Base-by-base conservation (phyloP, 2,797 vertebrate genomes). In the Buceros bicornis region DNA sequence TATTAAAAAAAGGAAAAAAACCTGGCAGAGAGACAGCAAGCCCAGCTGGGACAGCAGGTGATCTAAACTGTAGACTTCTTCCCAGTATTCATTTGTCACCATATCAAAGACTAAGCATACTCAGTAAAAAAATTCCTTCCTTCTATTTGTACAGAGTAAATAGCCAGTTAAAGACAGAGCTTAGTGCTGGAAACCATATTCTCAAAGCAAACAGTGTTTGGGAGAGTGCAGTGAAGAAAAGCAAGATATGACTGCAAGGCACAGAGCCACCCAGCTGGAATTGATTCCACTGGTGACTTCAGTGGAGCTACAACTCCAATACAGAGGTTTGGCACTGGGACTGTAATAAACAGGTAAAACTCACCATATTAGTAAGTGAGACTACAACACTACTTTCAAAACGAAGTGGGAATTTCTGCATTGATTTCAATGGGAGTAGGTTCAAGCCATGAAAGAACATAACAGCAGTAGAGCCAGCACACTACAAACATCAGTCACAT, bases 11-110 rank as follows among this genome's bases (percentile, higher is more conserved):
- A 57, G 56, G 16, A 43, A 33, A 29, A 1, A 2, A 26, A 40
- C 4, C 82, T 97, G 94, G 89, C 91, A 89, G 20, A 31, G 0
- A 10, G 40, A 66, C 67, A 92, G 83, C 22, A 90, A 67, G n/a
- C 33, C 66, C 93, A 94, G 57, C 91, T 97, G 87, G 89, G 93
- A 86, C 64, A 95, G 87, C 96, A 97, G 95, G 96, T 97, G 96
- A 96, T 70, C 70, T 91, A 84, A 95, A 92, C 78, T 73, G 45
- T 57, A 95, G 64, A 50, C 58, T 94, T 93, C 89, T 93, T 89
- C 83, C 69, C 72, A 77, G 29, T 89, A 95, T 90, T 84, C 82
- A 2, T 93, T 93, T 95, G 90, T 97, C 93, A 95, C 56, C 13
- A 31, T 94, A 91, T 93, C 93, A 97, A 95, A 97, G 66, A 72